These are phyloP conservation scores for Drosophila fungiperda DNA, from an alignment of 2,888 invertebrate genomes.

Conservation along the genomic window DNA sequence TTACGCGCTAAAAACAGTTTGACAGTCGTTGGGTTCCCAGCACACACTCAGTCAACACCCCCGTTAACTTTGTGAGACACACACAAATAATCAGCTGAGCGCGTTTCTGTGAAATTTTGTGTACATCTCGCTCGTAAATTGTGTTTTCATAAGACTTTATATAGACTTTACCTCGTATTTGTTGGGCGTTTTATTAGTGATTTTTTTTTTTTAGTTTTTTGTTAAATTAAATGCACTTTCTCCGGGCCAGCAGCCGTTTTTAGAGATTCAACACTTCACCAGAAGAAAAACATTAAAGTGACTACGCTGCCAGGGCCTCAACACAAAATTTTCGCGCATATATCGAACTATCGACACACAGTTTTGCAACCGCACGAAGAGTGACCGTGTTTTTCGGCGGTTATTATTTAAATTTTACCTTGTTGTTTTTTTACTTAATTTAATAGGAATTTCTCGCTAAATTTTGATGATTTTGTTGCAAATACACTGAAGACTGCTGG, in stretches of 20 bases:
- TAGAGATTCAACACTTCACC: slow-evolving; percentile 50
- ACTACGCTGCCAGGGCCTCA: slow-evolving; percentile 26
- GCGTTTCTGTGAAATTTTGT: slow-evolving; percentile 69
- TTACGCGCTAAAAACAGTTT: slow-evolving; percentile 75
- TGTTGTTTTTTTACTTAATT: not conserved
- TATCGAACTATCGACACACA: slow-evolving; percentile 19
- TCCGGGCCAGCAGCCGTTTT: slow-evolving; percentile 53
- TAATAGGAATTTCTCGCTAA: slow-evolving; percentile 65
- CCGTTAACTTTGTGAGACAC: slow-evolving; percentile 8
- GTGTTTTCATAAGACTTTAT: not conserved
- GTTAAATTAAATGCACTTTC: slow-evolving; percentile 75
- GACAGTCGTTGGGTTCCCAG: slow-evolving; percentile 46
- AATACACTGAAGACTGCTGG: slow-evolving; percentile 84
- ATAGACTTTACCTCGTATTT: slow-evolving; percentile 54
- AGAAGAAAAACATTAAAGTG: slow-evolving; percentile 49
- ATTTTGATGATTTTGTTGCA: slow-evolving; percentile 84
- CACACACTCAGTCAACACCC: slow-evolving; percentile 15
- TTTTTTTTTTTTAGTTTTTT: not conserved
- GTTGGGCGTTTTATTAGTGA: slow-evolving; percentile 8
- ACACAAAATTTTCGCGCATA: slow-evolving; percentile 17
- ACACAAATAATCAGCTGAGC: slow-evolving; percentile 67
- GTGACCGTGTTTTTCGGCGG: not conserved
- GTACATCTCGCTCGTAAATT: slow-evolving; percentile 56
- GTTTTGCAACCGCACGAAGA: not conserved
- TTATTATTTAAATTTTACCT: not conserved